A percentile compares a stretch with the other conserved stretches of the same genome.
Evolutionary conservation across 1,140 invertebrate species (phyloP).

Genomic region (Paraescarpia echinospica): DNA sequence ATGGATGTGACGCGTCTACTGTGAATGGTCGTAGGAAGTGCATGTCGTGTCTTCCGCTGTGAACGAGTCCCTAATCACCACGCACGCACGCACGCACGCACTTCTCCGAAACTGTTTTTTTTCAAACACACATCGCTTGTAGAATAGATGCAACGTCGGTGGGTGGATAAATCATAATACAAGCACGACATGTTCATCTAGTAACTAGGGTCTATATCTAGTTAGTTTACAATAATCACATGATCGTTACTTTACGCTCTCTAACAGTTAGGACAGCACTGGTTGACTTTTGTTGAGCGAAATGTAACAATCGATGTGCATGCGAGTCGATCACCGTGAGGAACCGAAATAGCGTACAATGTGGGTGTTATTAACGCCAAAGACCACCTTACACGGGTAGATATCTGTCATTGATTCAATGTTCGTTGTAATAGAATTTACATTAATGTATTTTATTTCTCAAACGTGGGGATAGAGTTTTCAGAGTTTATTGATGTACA

Average conservation of each 20-base stretch:
- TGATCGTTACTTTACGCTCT: not conserved
- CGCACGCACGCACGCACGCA: too few relatives aligned
- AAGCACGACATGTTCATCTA: not conserved
- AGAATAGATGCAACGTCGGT: not conserved
- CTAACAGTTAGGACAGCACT: not conserved
- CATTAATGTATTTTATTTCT: not conserved
- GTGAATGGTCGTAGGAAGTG: too few relatives aligned
- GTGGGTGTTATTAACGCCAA: not conserved
- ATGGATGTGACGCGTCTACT: too few relatives aligned
- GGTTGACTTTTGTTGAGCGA: not conserved
- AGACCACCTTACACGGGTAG: too few relatives aligned
- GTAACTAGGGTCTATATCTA: not conserved
- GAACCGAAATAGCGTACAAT: not conserved
- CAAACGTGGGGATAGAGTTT: not conserved
- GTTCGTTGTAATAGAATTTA: not conserved
- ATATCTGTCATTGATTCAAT: not conserved
- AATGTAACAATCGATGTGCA: not conserved
- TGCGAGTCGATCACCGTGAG: not conserved
- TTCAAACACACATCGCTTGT: too few relatives aligned
- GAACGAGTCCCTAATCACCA: too few relatives aligned
- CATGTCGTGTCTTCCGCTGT: too few relatives aligned
- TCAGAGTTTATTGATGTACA: not conserved
- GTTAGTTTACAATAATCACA: not conserved
- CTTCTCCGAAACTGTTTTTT: not conserved
- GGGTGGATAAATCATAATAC: not conserved